Percentiles rank a stretch among this genome's conserved stretches.
phyloP scores from a whole-genome alignment of 1,140 invertebrate species.

The Drosophila funebris region DNA sequence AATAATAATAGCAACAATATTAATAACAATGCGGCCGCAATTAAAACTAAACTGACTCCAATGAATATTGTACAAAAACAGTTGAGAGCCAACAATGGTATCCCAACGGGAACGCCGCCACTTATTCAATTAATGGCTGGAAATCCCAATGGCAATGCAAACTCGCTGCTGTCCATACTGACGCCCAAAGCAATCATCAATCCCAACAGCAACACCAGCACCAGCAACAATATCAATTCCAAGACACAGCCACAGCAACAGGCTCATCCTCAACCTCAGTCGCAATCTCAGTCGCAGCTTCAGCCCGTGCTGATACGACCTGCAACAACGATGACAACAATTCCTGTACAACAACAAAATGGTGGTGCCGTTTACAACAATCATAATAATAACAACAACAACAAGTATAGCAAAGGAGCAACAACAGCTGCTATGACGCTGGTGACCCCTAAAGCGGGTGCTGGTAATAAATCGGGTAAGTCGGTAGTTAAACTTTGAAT shows the following conservation, averaged over 20 bases:
- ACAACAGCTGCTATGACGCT: neutral
- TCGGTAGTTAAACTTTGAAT: neutral
- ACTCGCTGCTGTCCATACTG: slow-evolving; percentile 48
- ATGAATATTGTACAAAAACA: slow-evolving; percentile 37
- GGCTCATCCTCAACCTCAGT: slow-evolving; percentile 3
- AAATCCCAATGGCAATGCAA: slow-evolving; percentile 16
- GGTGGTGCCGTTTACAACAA: slow-evolving; percentile 4
- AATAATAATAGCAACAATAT: slow-evolving; percentile 6
- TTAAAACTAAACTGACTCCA: slow-evolving; percentile 52
- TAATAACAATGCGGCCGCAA: too few species aligned
- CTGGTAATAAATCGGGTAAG: slow-evolving; percentile 24
- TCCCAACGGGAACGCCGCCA: slow-evolving; percentile 7
- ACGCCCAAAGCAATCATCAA: slow-evolving; percentile 30
- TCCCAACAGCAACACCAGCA: slow-evolving; percentile 21
- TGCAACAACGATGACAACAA: slow-evolving; percentile 8
- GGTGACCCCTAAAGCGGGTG: neutral
- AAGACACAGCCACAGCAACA: slow-evolving; percentile 12
- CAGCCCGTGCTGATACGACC: slow-evolving; percentile 15
- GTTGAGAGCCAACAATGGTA: slow-evolving; percentile 9
- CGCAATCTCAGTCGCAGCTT: neutral
- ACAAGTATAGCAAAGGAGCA: slow-evolving; percentile 3
- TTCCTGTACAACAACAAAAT: slow-evolving; percentile 24
- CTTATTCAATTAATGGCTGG: slow-evolving; percentile 52
- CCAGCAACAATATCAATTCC: neutral
- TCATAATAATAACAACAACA: slow-evolving; percentile 9